Evolutionary conservation across 2,888 invertebrate species (phyloP), one percentile per base, ranked within the genome.

Genomic region (Pseudococcus jackbeardsleyi): DNA sequence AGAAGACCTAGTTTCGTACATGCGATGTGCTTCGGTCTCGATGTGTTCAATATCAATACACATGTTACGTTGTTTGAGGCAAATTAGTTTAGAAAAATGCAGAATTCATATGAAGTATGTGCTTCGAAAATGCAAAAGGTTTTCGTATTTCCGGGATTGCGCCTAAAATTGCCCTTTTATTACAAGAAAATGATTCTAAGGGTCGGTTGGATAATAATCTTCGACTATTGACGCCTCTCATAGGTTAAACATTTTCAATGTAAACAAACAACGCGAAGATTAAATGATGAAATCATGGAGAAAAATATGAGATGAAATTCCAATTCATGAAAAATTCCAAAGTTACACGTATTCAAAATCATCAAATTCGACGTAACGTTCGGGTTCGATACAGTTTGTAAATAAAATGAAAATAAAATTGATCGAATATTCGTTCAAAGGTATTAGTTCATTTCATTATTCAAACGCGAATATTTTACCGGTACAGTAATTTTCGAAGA

Each of bases 1-100:
- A 26, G 79, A 82, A 82, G 79, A 82, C 79, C 79, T 82, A 82
- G 79, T 82, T 82, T 82, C 8, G 17, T 46, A 46, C 79, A 82
- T 82, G 46, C 79, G 46, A 82, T 82, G 19, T 46, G 19, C 33
- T 46, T 11, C 17, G 72, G 15, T 33, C 33, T 33, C 33, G 39
- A 72, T 59, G 22, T 64, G 64, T 64, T 64, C 64, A 64, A 64
- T 39, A 39, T 64, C 64, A 64, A 9, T 64, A 64, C 64, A 22
- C 11, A 22, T 64, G 64, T 59, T 59, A 17, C 1, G 17, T 59
- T 7, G 59, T 59, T 4, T n/a, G n/a, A 11, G 64, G 22, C 22
- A 15, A 39, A 72, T 26, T 68, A 26, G 12, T 68, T 22, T 22
- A 22, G n/a, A 64, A 64, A 64, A 64, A 22, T 33, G 72, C 15